Percentiles rank a stretch among this genome's conserved stretches.
phyloP scores from a whole-genome alignment of 2,113 vertebrate species.

The Polyodon spathula region DNA sequence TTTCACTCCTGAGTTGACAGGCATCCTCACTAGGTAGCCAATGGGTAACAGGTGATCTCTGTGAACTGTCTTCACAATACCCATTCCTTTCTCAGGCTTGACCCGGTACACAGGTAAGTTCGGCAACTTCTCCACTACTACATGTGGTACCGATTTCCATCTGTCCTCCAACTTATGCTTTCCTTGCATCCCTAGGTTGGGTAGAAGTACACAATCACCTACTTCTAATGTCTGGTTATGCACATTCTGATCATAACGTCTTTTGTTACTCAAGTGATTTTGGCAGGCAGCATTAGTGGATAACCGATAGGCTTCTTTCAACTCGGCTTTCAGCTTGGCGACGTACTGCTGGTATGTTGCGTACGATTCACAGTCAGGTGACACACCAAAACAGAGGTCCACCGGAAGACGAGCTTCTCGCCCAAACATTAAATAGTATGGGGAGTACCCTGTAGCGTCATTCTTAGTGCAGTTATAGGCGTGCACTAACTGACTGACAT shows the following conservation, averaged over 20 bases:
- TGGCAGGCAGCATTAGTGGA: background rate
- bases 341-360: background rate
- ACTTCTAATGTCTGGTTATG: background rate
- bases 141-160: background rate
- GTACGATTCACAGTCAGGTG: background rate
- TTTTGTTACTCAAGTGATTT: background rate
- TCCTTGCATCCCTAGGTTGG: background rate
- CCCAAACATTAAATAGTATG: too few relatives aligned
- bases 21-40: background rate
- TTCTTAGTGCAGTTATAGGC: too few relatives aligned
- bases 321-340: background rate
- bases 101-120: background rate
- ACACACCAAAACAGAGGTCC: too few relatives aligned
- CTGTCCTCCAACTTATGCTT: background rate
- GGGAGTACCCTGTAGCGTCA: too few relatives aligned
- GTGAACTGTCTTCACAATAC: slow-evolving; percentile 1
- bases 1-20: background rate
- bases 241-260: background rate
- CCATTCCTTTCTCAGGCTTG: background rate
- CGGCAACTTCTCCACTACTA: background rate
- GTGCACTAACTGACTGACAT: too few relatives aligned
- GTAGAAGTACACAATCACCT: background rate
- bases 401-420: too few relatives aligned
- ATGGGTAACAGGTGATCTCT: background rate
- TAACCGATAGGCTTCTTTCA: background rate